Evolutionary conservation across 2,113 vertebrate genomes (phyloP), one percentile per base, ranked within the genome.

Genomic region (Clarias macrocephalus): DNA sequence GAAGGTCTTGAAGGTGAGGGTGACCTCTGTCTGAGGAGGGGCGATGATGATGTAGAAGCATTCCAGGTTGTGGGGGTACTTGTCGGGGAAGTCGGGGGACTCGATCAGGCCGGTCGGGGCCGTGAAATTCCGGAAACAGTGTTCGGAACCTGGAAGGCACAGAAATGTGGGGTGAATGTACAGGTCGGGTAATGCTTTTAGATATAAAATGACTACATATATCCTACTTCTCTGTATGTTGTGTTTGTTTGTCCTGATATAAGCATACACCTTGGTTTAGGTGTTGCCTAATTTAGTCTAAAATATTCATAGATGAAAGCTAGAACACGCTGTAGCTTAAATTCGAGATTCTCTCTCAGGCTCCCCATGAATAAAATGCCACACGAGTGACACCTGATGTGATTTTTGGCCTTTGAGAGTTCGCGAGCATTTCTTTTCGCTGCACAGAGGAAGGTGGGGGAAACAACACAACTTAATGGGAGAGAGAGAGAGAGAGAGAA

Each of bases 31-130:
- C 94, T 95, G 96, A 85, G 98, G 97, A 76, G 96, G 98, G 90
- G 97, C 96, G 88, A 98, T 94, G 93, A 99, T 98, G 94, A 97
- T 99, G 91, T 98, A 99, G 79, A 97, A 86, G 10, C 98, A 99
- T 93, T 99, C 98, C 93, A 99, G 94, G 87, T 99, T 99, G 92
- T 99, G 98, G 3, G 98, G 98, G 93, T 99, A 99, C 86, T 99
- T 99, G 91, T 99, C 98, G 0, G 98, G 98, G 91, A 98, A 99
- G 8, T 97, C 97, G 0, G 98, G 98, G 37, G 98, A 99, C 88
- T 99, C 97, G 18, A 99, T 99, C 90, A 97, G 96, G 25, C 98
- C 97, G 0, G 96, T 97, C 63, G 95, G 91, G 89, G 95, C 96
- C 59, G 97, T 98, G 94, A 99, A 99, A 90, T 99, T 99, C 89